Base-by-base conservation (phyloP, 2,113 vertebrate species). In the Silurus asotus region DNA sequence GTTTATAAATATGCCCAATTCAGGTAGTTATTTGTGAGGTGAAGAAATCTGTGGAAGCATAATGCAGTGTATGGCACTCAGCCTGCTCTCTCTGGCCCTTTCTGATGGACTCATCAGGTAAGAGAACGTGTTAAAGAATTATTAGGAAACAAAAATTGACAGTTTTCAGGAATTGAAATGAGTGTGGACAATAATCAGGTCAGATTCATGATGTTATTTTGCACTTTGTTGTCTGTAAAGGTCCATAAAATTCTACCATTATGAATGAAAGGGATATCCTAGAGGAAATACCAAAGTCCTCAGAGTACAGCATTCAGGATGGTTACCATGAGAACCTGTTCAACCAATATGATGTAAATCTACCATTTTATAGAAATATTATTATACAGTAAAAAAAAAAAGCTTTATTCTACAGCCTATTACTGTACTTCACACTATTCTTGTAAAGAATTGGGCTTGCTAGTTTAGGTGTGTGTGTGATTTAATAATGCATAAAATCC, bases 311-410 rank as follows among this genome's bases (percentile, higher is more conserved):
- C 17, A 49, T 49, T 45, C 62, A 81, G 25, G 58, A 81, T 55
- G 53, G 64, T 20, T 85, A 87, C 69, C 15, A 28, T 14, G 86
- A 89, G 65, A 45, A 28, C 4, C 78, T 88, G 59, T 13, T 84
- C 62, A 90, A 88, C 45, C 85, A 88, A 58, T 1, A 88, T 17
- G 82, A 88, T 5, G 85, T 88, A 72, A 85, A 65, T 25, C 25
- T 55, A 8, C 75, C 8, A 58, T 78, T 37, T 7, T 58, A 9
- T 14, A 58, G 53, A 58, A 78, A 78, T 56, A 58, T 58, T 10
- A n/a, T 75, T 75, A 75, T 51, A 75, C 72, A 74, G 17, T 10
- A 13, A 75, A n/a, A 6, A 75, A n/a, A 6, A 37, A 53, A 53
- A 11, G n/a, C 49, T 76, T 55, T 2, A 77, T 77, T 77, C 51